Percentiles rank a stretch among this genome's conserved stretches.
These are phyloP conservation scores for Hydrocynus forskahlii DNA, from an alignment of 2,797 vertebrate species.

Conservation along the genomic window DNA sequence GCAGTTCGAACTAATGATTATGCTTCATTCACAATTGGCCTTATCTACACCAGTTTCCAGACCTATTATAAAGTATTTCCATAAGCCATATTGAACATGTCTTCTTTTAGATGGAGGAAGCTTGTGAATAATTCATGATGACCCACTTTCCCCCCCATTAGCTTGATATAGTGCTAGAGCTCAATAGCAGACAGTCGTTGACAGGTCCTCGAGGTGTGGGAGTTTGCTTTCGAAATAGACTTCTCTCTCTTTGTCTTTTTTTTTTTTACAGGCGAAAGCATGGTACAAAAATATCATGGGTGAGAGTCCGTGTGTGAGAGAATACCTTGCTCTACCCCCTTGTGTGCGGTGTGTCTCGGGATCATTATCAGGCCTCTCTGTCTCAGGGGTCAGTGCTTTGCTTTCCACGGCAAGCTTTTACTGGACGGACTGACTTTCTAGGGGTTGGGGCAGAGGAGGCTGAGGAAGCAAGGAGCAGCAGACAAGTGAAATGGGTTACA, in stretches of 20 bases:
- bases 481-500: slow-evolving; percentile 54
- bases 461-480: slow-evolving; percentile 36
- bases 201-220: slow-evolving; percentile 68
- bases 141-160: slow-evolving; percentile 82
- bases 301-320: slow-evolving; percentile 29
- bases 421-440: slow-evolving; percentile 22
- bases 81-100: slow-evolving; percentile 67
- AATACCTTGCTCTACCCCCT: not conserved
- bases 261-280: slow-evolving; percentile 42
- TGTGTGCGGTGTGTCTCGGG: slow-evolving; percentile 22
- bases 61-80: slow-evolving; percentile 58
- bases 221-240: slow-evolving; percentile 63
- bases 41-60: slow-evolving; percentile 48
- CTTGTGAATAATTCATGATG: slow-evolving; percentile 82
- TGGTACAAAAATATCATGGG: slow-evolving; percentile 38
- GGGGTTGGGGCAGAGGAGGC: not conserved
- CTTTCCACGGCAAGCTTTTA: slow-evolving; percentile 46
- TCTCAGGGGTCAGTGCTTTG: slow-evolving; percentile 49
- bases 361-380: slow-evolving; percentile 48
- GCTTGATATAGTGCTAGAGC: slow-evolving; percentile 79
- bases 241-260: slow-evolving; percentile 43
- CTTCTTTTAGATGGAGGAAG: slow-evolving; percentile 78
- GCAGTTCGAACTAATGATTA: slow-evolving; percentile 49
- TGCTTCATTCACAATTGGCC: slow-evolving; percentile 52
- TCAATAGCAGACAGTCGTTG: slow-evolving; percentile 75